Base-by-base conservation (phyloP, 2,888 invertebrate genomes). In the Mimas tiliae region DNA sequence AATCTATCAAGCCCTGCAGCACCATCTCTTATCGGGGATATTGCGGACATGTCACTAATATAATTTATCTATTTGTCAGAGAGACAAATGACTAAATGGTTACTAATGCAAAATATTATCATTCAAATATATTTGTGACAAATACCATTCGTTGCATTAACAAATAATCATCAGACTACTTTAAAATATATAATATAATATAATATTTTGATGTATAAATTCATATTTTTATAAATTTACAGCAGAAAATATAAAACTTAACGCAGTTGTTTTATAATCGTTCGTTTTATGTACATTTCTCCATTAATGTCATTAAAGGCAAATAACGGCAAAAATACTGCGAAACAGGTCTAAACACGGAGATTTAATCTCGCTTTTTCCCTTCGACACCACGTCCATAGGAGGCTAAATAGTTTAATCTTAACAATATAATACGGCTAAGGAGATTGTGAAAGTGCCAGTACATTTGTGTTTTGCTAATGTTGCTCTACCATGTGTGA, bases 401-500 rank as follows among this genome's bases (percentile, higher is more conserved):
- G 12, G 19, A 58, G 78, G 74, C 72, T 70, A 81, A 77, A 80
- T 80, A 73, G 80, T 81, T 79, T 74, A 81, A 81, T 78, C 74
- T 69, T 67, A 78, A 79, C 76, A 78, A 79, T 79, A 81, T 74
- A 73, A 73, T 74, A 76, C 79, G 64, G 66, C 74, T 79, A 83
- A 80, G 86, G 85, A 85, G 84, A 87, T 87, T 80, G 82, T 87
- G 87, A 84, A 84, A 86, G 81, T 84, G 73, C 85, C 86, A 79
- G 70, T 73, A 58, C 58, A 38, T 42, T 11, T 58, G 58, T 58
- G 16, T 58, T n/a, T n/a, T 58, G 58, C 58, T 16, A 19, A 38
- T 58, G 19, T 19, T 42, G 42, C 42, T 65, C 65, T 55, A 62
- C 62, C 58, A 38, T 58, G 58, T 58, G 42, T 58, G 38, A 58